phyloP scores from a whole-genome alignment of 2,113 vertebrate genomes.

The Otis tarda region DNA sequence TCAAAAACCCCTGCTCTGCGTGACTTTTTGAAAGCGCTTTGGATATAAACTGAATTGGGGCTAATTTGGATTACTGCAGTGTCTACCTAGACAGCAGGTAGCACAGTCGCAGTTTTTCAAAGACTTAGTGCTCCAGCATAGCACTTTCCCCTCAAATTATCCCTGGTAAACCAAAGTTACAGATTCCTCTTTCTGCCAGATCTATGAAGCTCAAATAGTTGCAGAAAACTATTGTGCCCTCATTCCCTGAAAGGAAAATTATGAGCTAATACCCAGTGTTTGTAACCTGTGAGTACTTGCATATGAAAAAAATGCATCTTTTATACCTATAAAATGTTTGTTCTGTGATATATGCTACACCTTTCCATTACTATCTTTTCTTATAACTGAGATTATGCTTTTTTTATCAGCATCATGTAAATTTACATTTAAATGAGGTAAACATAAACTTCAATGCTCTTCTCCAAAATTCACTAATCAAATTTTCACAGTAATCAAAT shows the following conservation, averaged over 20 bases:
- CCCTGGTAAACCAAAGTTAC: background rate
- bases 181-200: background rate
- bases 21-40: background rate
- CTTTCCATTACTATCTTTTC: background rate
- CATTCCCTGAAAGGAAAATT: background rate
- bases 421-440: background rate
- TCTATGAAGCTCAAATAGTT: background rate
- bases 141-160: background rate
- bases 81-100: background rate
- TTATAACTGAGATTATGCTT: background rate
- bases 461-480: background rate
- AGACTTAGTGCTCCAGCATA: background rate
- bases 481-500: background rate
- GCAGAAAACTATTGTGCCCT: background rate
- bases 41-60: background rate
- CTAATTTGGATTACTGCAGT: background rate
- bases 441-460: background rate
- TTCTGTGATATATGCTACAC: background rate
- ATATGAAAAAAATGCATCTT: background rate
- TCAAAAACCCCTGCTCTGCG: background rate
- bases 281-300: rapidly evolving
- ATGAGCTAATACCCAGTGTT: background rate
- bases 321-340: background rate
- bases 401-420: background rate
- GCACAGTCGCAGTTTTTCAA: background rate